Conservation (phyloP, 2,113 vertebrate species). For the Lanius ludovicianus region DNA sequence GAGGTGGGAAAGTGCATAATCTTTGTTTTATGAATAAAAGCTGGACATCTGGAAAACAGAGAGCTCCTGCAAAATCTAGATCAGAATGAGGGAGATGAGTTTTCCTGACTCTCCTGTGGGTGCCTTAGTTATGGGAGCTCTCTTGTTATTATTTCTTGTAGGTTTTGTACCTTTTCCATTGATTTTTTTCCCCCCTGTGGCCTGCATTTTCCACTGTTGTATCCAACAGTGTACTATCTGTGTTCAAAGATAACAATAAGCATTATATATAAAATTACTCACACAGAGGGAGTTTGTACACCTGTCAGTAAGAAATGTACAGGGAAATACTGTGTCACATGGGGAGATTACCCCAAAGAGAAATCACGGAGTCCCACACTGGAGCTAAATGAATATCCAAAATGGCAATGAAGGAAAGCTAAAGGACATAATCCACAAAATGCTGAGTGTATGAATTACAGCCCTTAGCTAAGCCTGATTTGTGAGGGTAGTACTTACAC, state of each 20-base stretch:
- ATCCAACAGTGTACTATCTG: not conserved
- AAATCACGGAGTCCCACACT: not conserved
- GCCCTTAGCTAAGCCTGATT: constrained; percentile 27
- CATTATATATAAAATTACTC: not conserved
- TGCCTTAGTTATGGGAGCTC: not conserved
- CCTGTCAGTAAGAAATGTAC: not conserved
- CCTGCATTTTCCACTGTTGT: not conserved
- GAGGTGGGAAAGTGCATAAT: not conserved
- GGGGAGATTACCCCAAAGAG: not conserved
- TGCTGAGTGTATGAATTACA: not conserved
- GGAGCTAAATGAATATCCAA: not conserved
- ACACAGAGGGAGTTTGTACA: fast-evolving
- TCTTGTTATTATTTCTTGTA: not conserved
- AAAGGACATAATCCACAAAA: constrained; percentile 10
- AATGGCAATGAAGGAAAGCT: not conserved
- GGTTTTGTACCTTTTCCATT: not conserved
- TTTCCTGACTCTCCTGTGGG: not conserved
- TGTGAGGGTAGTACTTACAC: not conserved
- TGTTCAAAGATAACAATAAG: not conserved
- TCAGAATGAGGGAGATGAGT: not conserved
- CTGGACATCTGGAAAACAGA: not conserved
- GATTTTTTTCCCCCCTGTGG: fast-evolving
- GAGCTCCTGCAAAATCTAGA: not conserved
- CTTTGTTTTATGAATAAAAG: not conserved
- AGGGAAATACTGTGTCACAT: not conserved